A percentile compares a stretch with the other conserved stretches of the same genome.
Conservation (phyloP, 2,888 invertebrate species). For the Parascotia fuliginaria region DNA sequence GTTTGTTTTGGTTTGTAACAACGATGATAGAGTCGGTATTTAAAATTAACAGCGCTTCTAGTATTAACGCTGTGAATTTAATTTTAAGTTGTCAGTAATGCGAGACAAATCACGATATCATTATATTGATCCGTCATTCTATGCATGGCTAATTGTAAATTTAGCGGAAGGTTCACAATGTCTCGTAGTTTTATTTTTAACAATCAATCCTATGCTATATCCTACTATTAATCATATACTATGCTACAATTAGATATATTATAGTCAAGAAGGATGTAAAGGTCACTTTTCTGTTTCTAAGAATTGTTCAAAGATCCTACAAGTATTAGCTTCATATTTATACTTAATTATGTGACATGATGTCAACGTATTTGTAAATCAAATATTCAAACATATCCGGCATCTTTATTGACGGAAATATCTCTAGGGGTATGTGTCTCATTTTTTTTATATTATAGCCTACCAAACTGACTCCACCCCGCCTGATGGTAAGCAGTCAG, state of each 20-base stretch:
- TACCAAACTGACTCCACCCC: too few species aligned
- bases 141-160: too few species aligned
- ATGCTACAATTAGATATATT: not conserved
- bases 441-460: too few species aligned
- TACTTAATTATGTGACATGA: constrained; percentile 8
- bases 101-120: too few species aligned
- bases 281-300: not conserved
- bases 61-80: too few species aligned
- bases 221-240: not conserved
- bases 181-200: not conserved
- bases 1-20: too few species aligned
- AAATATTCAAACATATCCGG: constrained; percentile 22
- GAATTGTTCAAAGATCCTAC: not conserved
- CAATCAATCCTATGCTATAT: not conserved
- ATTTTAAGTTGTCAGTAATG: too few species aligned
- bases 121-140: too few species aligned
- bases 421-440: not conserved
- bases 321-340: not conserved
- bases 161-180: too few species aligned
- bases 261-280: not conserved
- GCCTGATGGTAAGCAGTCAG: too few species aligned
- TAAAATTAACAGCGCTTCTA: too few species aligned
- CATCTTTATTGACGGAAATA: constrained; percentile 39
- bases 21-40: too few species aligned
- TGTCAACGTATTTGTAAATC: constrained; percentile 15